Evolutionary conservation across 53 echinoderm and acorn worm species (phyloP), one percentile per base, ranked within the genome.

Genomic region (Antedon mediterranea): DNA sequence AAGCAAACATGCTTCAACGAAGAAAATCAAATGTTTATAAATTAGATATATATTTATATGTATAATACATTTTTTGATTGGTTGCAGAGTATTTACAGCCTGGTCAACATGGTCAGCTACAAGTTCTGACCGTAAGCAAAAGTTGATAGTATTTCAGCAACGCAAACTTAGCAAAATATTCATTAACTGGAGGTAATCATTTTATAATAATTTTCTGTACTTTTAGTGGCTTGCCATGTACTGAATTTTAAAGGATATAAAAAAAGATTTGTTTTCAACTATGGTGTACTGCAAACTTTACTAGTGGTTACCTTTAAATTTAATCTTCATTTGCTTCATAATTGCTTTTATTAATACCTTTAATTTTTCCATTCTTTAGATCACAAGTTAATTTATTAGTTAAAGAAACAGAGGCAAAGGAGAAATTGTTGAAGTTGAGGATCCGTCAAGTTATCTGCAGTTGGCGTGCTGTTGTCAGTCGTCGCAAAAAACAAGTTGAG

Each of bases 401-500:
- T 20, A 33, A 26, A 76, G 76, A 76, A 33, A 76, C 6, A n/a
- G 28, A 76, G 6, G 34, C 28, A 15, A 34, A 32, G 28, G 28
- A 76, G 0, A 28, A 76, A 23, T 3, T 76, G 3, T 23, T 33
- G 76, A 7, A 76, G 8, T 5, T 28, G 23, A 32, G 34, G 34
- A 9, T 76, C 23, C 32, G 34, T 32, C 76, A 84, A 28, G 71
- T 72, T 20, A 41, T 87, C 28, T 74, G 32, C 27, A 81, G 80
- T 28, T 87, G 88, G 88, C 76, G 71, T 33, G 43, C 31, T 0
- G 78, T 78, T 31, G 30, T 71, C 8, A 73, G 31, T 26, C 72
- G 84, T 4, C 31, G 23, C 34, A 57, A 43, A 30, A 29, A 76
- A 32, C 37, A 73, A 30, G 43, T 41, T 71, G 73, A 9, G 0